A percentile compares a stretch with the other conserved stretches of the same genome.
phyloP scores from a whole-genome alignment of 2,888 invertebrate genomes.

The Hoplodrina ambigua region DNA sequence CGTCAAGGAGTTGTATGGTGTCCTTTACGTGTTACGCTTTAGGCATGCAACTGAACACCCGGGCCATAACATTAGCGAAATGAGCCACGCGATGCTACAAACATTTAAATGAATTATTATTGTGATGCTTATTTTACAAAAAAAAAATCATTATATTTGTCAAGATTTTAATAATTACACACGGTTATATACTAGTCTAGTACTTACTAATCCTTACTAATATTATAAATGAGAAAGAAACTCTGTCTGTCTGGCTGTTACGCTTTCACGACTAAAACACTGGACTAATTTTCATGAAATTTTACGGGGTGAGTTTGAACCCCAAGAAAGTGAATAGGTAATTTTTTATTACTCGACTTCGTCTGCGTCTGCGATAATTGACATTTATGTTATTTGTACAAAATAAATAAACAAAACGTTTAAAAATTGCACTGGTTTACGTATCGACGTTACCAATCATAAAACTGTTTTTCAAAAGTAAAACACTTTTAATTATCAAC shows the following conservation, averaged over 20 bases:
- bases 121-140: background rate
- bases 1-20: conserved; percentile 56
- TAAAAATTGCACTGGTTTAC: background rate
- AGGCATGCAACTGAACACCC: conserved; percentile 61
- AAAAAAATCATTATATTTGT: background rate
- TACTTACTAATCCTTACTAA: no score
- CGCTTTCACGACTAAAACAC: no score
- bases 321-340: no score
- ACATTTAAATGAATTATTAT: background rate
- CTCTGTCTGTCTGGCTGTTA: no score
- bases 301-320: no score
- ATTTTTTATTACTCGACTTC: no score
- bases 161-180: no score
- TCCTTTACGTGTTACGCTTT: conserved; percentile 65
- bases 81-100: background rate
- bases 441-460: conserved; percentile 18
- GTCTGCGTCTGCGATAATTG: no score
- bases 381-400: no score
- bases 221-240: no score
- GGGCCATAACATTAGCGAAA: conserved; percentile 51
- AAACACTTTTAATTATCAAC: conserved; percentile 42
- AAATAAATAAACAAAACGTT: background rate
- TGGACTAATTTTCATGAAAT: no score
- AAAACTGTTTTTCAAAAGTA: conserved; percentile 38
- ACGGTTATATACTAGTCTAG: background rate